phyloP scores from a whole-genome alignment of 2,888 invertebrate genomes.

The Lasioglossum figueresi region DNA sequence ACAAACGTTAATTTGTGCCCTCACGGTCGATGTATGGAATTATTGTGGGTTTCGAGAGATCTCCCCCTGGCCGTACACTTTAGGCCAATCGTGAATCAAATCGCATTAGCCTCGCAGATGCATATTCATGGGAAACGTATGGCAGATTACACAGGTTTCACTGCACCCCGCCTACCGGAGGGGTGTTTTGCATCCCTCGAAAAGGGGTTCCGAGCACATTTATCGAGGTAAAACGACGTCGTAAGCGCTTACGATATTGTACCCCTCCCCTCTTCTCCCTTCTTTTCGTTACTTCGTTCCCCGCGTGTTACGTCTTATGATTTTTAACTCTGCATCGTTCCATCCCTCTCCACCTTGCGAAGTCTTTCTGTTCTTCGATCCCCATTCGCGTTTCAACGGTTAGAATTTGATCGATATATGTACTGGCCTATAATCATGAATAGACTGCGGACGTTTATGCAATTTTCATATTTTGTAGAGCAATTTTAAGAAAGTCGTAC shows the following conservation, averaged over 20 bases:
- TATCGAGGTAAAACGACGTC: slow-evolving; percentile 73
- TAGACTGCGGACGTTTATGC: no score
- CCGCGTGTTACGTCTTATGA: not conserved
- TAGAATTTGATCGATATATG: slow-evolving; percentile 66
- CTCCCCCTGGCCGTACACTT: slow-evolving; percentile 64
- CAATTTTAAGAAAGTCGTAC: no score
- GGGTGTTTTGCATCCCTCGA: slow-evolving; percentile 73
- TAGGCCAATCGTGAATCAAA: slow-evolving; percentile 80
- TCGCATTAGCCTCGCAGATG: slow-evolving; percentile 81
- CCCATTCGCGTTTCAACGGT: slow-evolving; percentile 62
- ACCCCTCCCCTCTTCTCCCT: not conserved
- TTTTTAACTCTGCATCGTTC: slow-evolving; percentile 5
- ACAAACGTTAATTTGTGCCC: slow-evolving; percentile 73
- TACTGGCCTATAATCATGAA: no score
- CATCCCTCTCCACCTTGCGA: not conserved
- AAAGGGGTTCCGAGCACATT: slow-evolving; percentile 71
- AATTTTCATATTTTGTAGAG: no score
- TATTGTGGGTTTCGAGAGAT: slow-evolving; percentile 69
- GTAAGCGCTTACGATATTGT: slow-evolving; percentile 67
- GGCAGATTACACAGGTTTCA: slow-evolving; percentile 79
- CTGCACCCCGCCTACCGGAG: slow-evolving; percentile 76
- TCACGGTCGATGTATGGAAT: slow-evolving; percentile 74
- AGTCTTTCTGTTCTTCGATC: not conserved
- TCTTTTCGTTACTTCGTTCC: slow-evolving; percentile 31
- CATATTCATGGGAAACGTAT: slow-evolving; percentile 82